Conservation (phyloP, 2,888 invertebrate species). For the Rambutsinella grinnellia region DNA sequence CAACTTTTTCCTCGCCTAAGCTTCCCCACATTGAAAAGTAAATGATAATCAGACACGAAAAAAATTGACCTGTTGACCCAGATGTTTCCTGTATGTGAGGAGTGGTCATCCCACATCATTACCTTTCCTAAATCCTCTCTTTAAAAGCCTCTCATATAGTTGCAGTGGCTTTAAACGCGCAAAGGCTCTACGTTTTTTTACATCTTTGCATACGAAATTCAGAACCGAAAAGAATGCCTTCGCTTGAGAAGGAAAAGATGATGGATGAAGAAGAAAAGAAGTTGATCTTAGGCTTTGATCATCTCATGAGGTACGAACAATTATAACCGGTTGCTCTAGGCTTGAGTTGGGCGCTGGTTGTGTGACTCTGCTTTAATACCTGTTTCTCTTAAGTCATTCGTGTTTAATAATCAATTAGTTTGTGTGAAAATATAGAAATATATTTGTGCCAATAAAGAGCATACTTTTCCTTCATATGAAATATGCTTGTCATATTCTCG, state of each 20-base stretch:
- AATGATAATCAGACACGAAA: slow-evolving; percentile 32
- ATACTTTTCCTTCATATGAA: too few relatives aligned
- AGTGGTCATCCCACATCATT: slow-evolving; percentile 56
- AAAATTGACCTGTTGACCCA: slow-evolving; percentile 56
- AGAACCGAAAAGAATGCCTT: too few relatives aligned
- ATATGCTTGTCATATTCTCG: too few relatives aligned
- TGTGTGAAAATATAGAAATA: too few relatives aligned
- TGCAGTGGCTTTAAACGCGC: slow-evolving; percentile 1
- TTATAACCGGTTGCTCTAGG: background rate
- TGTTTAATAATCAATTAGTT: too few relatives aligned
- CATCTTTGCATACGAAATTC: background rate
- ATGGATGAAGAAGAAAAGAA: background rate
- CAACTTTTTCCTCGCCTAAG: too few relatives aligned
- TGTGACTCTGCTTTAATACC: background rate
- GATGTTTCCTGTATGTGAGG: slow-evolving; percentile 53
- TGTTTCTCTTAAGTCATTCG: background rate
- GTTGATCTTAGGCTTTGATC: background rate
- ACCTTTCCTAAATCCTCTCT: slow-evolving; percentile 31
- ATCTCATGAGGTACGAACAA: background rate
- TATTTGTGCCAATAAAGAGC: too few relatives aligned
- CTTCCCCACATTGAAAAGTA: too few relatives aligned
- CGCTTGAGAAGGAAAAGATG: background rate
- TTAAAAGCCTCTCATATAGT: slow-evolving; percentile 12
- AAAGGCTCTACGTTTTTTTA: background rate
- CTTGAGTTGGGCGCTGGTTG: background rate